Percentiles rank a stretch among this genome's conserved stretches.
These are phyloP conservation scores for Ophion obscuratus DNA, from an alignment of 2,888 invertebrate species.

Conservation along the genomic window DNA sequence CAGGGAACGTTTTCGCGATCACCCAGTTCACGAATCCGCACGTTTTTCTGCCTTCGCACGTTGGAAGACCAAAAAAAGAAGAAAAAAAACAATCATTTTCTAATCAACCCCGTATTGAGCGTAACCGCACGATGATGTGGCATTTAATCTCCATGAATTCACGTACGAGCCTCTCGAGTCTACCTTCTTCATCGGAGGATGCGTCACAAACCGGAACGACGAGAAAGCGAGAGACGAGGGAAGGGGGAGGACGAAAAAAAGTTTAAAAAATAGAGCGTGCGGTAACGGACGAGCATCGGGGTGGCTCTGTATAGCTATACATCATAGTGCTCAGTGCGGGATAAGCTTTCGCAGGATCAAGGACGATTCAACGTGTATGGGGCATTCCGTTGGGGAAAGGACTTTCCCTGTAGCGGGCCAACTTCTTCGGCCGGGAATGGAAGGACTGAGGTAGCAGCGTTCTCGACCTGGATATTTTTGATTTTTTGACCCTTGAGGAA, in stretches of 20 bases:
- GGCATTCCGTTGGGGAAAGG: not conserved
- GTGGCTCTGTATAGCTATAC: slow-evolving; percentile 29
- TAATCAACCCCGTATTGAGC: slow-evolving; percentile 53
- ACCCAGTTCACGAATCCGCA: slow-evolving; percentile 5
- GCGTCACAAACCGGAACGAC: slow-evolving; percentile 56
- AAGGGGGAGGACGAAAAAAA: not conserved
- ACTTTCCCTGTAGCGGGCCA: too few relatives aligned
- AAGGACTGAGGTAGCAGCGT: not conserved
- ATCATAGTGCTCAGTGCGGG: slow-evolving; percentile 36
- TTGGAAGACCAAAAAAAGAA: too few relatives aligned
- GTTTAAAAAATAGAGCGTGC: slow-evolving; percentile 45
- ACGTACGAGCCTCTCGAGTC: slow-evolving; percentile 4
- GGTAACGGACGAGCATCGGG: slow-evolving; percentile 49
- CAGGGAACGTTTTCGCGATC: not conserved
- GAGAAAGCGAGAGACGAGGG: slow-evolving; percentile 12
- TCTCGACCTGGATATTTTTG: not conserved
- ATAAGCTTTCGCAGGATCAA: slow-evolving; percentile 60
- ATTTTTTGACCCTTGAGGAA: too few relatives aligned
- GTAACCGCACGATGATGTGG: slow-evolving; percentile 49
- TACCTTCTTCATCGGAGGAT: slow-evolving; percentile 20
- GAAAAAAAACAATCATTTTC: slow-evolving; percentile 24
- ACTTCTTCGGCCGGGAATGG: too few relatives aligned
- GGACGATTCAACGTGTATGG: slow-evolving; percentile 36
- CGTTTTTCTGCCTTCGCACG: slow-evolving; percentile 1
- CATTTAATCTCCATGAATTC: slow-evolving; percentile 60